Evolutionary conservation across 92 coral and sea anemone genomes (phyloP), one percentile per base, ranked within the genome.

Genomic region (Hydrozoanthus gracilis): DNA sequence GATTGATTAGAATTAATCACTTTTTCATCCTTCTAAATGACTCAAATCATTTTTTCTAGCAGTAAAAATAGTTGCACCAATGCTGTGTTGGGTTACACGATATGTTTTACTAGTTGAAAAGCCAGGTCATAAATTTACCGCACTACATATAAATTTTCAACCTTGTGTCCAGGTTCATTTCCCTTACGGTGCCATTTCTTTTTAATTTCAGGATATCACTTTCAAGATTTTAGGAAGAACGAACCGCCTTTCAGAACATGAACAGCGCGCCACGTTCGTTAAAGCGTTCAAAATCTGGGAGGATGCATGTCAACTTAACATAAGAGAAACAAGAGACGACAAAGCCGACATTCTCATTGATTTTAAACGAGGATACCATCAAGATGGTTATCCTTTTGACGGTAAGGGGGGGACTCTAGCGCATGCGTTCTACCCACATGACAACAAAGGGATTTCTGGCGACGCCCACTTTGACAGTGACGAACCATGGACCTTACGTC

Each of bases 391-490:
- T 69, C 85, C 88, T 9, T 83, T 88, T 64, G 91, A 88, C 16
- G 91, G 91, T 51, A 46, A 55, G 15, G 91, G 88, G 14, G 83
- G 82, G 3, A 88, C 77, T 39, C 79, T 88, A 7, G 91, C 91
- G 4, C 91, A 88, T 47, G 91, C 87, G 4, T 88, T 88, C 12
- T 88, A 74, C 46, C 91, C 91, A 61, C 88, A 88, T 64, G 51
- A 75, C 76, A 83, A 88, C 52, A 44, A 52, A 20, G 88, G 84
- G 14, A 78, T 86, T 55, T 87, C 90, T 47, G 99, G 99, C 4
- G 99, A 96, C 86, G 93, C 95, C 49, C 99, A 96, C 60, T 96
- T 96, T 87, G 99, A 96, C 67, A 95, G 92, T 71, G 95, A 90
- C 52, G 98, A 96, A 49, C 71, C 82, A 0, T 96, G 96, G 86